phyloP scores from a whole-genome alignment of 2,888 invertebrate genomes.

The Drosophila niveifrons region DNA sequence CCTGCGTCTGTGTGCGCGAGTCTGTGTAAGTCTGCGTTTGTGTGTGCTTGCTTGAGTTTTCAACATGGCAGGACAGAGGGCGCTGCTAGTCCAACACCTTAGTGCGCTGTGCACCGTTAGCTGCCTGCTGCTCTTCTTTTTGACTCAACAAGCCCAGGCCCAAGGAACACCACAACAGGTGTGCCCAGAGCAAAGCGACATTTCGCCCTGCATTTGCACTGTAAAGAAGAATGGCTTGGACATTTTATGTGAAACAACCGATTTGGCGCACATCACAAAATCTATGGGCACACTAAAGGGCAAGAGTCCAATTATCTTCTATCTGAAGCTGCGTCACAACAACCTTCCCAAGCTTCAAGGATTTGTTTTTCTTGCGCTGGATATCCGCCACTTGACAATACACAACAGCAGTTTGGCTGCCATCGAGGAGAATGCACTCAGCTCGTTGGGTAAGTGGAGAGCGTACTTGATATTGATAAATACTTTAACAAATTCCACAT shows the following conservation, averaged over 20 bases:
- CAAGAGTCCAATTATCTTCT: slow-evolving; percentile 93
- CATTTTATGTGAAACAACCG: slow-evolving; percentile 94
- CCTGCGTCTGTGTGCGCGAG: slow-evolving; percentile 10
- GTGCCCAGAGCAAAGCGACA: slow-evolving; percentile 91
- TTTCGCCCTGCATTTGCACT: slow-evolving; percentile 92
- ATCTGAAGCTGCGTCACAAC: slow-evolving; percentile 94
- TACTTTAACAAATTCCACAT: background rate
- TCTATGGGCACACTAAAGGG: slow-evolving; percentile 94
- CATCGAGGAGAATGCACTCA: slow-evolving; percentile 94
- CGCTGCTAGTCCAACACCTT: slow-evolving; percentile 26
- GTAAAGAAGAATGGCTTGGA: slow-evolving; percentile 96
- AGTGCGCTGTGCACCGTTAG: slow-evolving; percentile 26
- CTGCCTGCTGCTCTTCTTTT: slow-evolving; percentile 34
- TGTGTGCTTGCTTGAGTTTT: slow-evolving; percentile 9
- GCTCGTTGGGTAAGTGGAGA: slow-evolving; percentile 91
- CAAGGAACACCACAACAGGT: slow-evolving; percentile 87
- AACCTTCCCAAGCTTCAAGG: slow-evolving; percentile 93
- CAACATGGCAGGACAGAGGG: slow-evolving; percentile 55
- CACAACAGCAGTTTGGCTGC: slow-evolving; percentile 95
- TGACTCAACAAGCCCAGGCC: slow-evolving; percentile 42
- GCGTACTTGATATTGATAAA: background rate
- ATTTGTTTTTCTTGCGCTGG: slow-evolving; percentile 94
- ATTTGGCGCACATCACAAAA: slow-evolving; percentile 91
- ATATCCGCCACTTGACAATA: slow-evolving; percentile 94
- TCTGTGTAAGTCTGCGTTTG: slow-evolving; percentile 5